Evolutionary conservation across 2,797 vertebrate species (phyloP), one percentile per base, ranked within the genome.

Genomic region (Macrochelys suwanniensis): DNA sequence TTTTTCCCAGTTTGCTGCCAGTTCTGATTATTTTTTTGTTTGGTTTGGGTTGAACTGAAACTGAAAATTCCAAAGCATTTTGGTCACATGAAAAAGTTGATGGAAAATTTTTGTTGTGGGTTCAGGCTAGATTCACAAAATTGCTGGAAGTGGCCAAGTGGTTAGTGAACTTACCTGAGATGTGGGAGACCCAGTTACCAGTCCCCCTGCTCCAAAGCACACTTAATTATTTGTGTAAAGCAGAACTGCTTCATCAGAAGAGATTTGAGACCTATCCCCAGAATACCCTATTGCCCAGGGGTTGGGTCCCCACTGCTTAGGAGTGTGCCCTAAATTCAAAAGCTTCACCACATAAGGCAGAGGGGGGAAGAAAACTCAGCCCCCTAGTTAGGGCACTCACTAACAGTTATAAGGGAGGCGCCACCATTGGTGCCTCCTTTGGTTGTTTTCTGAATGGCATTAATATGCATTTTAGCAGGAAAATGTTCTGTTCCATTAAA

Each of bases 391-490:
- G 15, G 33, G 59, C 59, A n/a, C n/a, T n/a, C n/a, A n/a, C n/a
- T n/a, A n/a, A 17, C 7, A 5, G 33, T 17, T n/a, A 19, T 61
- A 61, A n/a, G 33, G 61, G 61, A 65, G 31, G 15, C 2, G 7
- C 15, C 33, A 17, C 4, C 7, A n/a, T 3, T 65, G 57, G 31
- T 65, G 61, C 61, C 16, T 65, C 61, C 61, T 65, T 19, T 65
- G 7, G 61, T 15, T n/a, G 61, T 65, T 65, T n/a, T n/a, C 31
- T n/a, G 16, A 65, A 65, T 65, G 61, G 61, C 33, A n/a, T 59
- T 0, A 0, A 2, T 3, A 1, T 5, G 85, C 42, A 49, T 59
- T 91, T 89, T 8, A n/a, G 16, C 78, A 61, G 61, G 42, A 74
- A 3, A 4, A 3, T 65, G 77, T 25, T 76, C 68, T 53, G 3